Base-by-base conservation (phyloP, 2,888 invertebrate genomes). In the Aphidoletes aphidimyza region DNA sequence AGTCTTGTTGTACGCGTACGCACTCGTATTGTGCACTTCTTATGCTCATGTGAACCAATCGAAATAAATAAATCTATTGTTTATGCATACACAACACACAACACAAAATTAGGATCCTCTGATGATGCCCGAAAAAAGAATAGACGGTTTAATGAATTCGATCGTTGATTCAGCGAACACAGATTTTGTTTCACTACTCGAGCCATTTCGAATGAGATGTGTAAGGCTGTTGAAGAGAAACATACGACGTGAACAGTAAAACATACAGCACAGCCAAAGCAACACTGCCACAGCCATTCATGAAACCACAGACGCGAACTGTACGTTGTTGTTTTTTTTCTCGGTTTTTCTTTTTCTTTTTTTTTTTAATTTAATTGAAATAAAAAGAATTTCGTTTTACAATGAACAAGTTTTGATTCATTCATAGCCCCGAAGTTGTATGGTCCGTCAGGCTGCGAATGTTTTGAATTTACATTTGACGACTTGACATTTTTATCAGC, bases 131-230 rank as follows among this genome's bases (percentile, higher is more conserved):
- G 39, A 36, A 54, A 5, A n/a, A 19, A 81, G 37, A 81, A 81
- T 81, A 81, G 81, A 81, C n/a, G 81, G 19, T 54, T 78, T 81
- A 81, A 81, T 81, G 81, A 81, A 81, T 81, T 81, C 81, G 6
- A 81, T 81, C 81, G 37, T 6, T 37, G n/a, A 37, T n/a, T n/a
- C 54, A 54, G 17, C 30, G 11, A 69, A 37, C 37, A 59, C 30
- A 69, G 69, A 69, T 34, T 34, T 69, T 19, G n/a, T 81, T 81
- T 37, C 37, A 37, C 22, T 37, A n/a, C n/a, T n/a, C 37, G 2
- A n/a, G 22, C n/a, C n/a, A 69, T 30, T 14, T 30, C 11, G 1
- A 17, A 47, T 19, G 17, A 30, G 26, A 37, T 81, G 81, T 36
- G n/a, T n/a, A n/a, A 36, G n/a, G 37, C 26, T 37, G 22, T 22